Conservation (phyloP, 2,888 invertebrate species). For the Unio delphinus region DNA sequence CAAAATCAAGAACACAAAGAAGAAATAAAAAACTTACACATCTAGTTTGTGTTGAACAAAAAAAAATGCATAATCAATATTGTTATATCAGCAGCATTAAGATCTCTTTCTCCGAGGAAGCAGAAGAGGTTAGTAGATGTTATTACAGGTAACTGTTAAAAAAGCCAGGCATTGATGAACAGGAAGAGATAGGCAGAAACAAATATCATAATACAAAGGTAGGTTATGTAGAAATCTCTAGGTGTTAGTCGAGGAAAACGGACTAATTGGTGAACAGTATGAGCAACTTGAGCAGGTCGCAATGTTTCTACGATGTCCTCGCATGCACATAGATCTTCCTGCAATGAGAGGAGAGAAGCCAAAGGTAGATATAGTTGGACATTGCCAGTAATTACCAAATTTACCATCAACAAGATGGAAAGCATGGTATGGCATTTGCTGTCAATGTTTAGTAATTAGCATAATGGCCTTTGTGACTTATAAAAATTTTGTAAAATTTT, state of each 20-base stretch:
- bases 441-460: neutral
- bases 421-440: neutral
- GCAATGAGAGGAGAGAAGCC: constrained; percentile 68
- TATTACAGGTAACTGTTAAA: no score
- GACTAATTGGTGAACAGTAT: constrained; percentile 61
- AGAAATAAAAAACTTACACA: no score
- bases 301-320: constrained; percentile 74
- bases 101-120: neutral
- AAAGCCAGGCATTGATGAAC: no score
- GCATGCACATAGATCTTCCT: constrained; percentile 76
- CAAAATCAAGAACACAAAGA: no score
- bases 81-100: neutral
- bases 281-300: constrained; percentile 57
- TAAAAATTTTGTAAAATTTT: no score
- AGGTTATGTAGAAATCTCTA: constrained; percentile 63
- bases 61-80: neutral
- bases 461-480: neutral
- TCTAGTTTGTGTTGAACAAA: no score
- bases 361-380: neutral
- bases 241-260: constrained; percentile 47
- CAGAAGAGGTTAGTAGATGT: no score
- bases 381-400: constrained; percentile 1
- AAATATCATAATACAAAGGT: constrained; percentile 77
- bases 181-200: constrained; percentile 76
- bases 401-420: neutral